Evolutionary conservation across 2,888 invertebrate species (phyloP).

Genomic region (Cryptocephalus primarius): DNA sequence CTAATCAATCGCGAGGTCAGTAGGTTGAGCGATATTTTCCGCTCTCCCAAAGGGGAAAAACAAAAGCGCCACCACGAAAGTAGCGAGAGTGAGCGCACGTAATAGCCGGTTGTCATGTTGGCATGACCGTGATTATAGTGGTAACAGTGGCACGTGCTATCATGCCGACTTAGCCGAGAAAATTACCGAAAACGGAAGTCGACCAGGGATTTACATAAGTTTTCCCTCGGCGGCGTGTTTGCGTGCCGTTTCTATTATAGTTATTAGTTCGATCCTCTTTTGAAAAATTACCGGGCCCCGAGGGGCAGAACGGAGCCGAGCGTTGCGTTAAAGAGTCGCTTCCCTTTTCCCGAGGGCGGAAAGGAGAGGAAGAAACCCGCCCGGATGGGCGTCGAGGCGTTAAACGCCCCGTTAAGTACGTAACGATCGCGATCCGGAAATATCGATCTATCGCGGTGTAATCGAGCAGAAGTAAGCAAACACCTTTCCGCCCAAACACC

Average conservation of each 20-base stretch:
- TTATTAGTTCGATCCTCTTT: conserved; percentile 10
- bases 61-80: too few relatives aligned
- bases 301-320: not conserved
- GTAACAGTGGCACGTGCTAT: conserved; percentile 15
- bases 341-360: too few relatives aligned
- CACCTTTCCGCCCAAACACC: too few relatives aligned
- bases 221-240: conserved; percentile 10
- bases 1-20: too few relatives aligned
- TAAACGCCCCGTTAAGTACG: too few relatives aligned
- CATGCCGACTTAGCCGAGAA: conserved; percentile 13
- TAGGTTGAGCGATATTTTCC: too few relatives aligned
- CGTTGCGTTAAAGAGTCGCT: not conserved
- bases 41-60: too few relatives aligned
- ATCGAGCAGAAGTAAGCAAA: too few relatives aligned
- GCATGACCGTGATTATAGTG: conserved; percentile 18
- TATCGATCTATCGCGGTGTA: too few relatives aligned
- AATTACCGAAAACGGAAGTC: conserved; percentile 17
- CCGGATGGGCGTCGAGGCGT: too few relatives aligned
- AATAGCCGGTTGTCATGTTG: conserved; percentile 18
- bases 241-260: conserved; percentile 13
- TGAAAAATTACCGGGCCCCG: conserved; percentile 5
- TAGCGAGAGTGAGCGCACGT: not conserved
- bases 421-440: too few relatives aligned
- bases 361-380: too few relatives aligned
- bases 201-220: conserved; percentile 15